Evolutionary conservation across 2,113 vertebrate genomes (phyloP), one percentile per base, ranked within the genome.

Genomic region (Dicaeum eximium): DNA sequence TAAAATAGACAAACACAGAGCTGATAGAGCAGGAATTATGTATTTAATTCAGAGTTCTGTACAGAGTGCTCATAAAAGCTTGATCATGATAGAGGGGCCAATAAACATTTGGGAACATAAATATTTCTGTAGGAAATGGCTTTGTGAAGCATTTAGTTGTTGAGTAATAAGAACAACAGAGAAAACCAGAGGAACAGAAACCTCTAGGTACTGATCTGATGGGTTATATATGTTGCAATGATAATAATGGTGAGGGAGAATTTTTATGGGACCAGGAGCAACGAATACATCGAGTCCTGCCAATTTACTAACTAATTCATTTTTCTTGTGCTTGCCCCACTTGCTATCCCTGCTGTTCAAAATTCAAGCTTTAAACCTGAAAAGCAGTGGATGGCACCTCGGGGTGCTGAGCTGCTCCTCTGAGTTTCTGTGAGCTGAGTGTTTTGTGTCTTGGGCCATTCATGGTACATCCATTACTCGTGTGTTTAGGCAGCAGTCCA

Each of bases 21-120:
- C 50, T 20, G 61, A 96, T 70, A 88, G 95, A 72, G 70, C 91
- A 48, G 71, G 96, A 97, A 97, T 96, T 95, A 92, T 90, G 96
- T 84, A 64, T 97, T 97, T 97, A 97, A 97, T 96, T 97, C 97
- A 65, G 92, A 90, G 88, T 79, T 88, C 82, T 96, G 78, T 86
- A 61, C 27, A 28, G 96, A 96, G 96, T 84, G 92, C 97, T 96
- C 97, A 62, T 98, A 95, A 98, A 98, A 97, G 73, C 97, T 75
- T 88, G 96, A 96, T 96, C 92, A 70, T 95, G 97, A 98, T 48
- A 88, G 95, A 97, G 96, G 91, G 93, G 96, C 92, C 93, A 90
- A 96, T 98, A 97, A 97, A 96, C 92, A 61, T 95, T 96, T 90
- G 91, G 92, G 92, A 95, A 70, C 96, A 88, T 98, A 97, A 98